Conservation (phyloP, 2,113 vertebrate species). For the Urocolius indicus region DNA sequence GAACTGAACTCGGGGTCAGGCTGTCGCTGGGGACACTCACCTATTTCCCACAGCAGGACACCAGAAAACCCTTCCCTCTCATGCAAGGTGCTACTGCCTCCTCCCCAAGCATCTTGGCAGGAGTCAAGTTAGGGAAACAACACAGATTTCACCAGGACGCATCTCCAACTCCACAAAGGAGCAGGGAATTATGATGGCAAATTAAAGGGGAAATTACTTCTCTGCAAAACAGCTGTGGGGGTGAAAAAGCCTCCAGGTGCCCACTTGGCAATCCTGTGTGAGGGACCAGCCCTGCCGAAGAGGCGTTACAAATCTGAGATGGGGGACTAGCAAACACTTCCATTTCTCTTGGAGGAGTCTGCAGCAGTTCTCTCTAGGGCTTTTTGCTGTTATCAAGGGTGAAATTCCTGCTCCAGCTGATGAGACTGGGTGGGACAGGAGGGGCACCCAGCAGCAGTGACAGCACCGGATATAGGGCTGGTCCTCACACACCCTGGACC, state of each 20-base stretch:
- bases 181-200: neutral
- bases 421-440: neutral
- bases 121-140: neutral
- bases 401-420: neutral
- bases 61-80: neutral
- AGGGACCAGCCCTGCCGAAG: neutral
- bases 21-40: fast-evolving
- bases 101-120: neutral
- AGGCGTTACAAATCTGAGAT: neutral
- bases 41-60: fast-evolving
- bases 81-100: neutral
- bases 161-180: neutral
- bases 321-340: neutral
- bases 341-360: neutral
- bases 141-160: neutral
- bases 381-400: neutral
- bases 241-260: fast-evolving
- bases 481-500: fast-evolving
- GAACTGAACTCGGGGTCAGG: fast-evolving
- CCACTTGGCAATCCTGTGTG: fast-evolving
- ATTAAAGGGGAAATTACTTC: neutral
- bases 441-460: neutral
- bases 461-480: fast-evolving
- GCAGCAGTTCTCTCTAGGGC: neutral
- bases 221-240: neutral